These are phyloP conservation scores for Conus betulinus DNA, from an alignment of 1,140 invertebrate genomes.

Conservation along the genomic window DNA sequence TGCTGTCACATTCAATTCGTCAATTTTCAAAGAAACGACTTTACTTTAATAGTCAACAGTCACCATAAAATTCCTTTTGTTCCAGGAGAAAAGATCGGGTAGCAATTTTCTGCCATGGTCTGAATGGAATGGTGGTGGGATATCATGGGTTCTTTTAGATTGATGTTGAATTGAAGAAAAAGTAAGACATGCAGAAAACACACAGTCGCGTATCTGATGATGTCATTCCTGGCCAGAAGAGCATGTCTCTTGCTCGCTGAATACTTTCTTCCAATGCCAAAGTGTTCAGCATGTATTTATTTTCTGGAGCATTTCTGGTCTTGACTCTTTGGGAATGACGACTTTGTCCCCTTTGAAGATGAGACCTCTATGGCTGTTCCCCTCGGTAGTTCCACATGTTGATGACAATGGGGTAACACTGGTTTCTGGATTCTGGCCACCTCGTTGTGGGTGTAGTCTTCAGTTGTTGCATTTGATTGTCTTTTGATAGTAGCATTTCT, in stretches of 20 bases:
- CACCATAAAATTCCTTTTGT: too few species aligned
- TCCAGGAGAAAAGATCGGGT: conserved; percentile 47
- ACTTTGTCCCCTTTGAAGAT: too few species aligned
- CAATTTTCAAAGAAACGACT: too few species aligned
- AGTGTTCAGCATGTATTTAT: conserved; percentile 50
- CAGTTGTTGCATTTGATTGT: neutral
- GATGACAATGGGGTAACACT: neutral
- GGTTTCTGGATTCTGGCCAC: conserved; percentile 28
- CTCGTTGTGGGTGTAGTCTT: conserved; percentile 11
- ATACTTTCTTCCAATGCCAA: conserved; percentile 49
- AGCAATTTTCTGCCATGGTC: conserved; percentile 51
- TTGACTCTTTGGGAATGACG: neutral
- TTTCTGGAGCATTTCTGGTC: conserved; percentile 39
- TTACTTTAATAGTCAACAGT: too few species aligned
- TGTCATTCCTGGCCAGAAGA: conserved; percentile 43
- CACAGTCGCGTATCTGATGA: conserved; percentile 43
- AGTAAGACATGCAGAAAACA: conserved; percentile 40
- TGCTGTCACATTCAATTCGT: too few species aligned
- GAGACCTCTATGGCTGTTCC: neutral
- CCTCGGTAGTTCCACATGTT: conserved; percentile 26
- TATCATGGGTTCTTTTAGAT: conserved; percentile 44
- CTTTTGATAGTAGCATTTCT: conserved; percentile 19
- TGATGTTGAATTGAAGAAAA: conserved; percentile 30
- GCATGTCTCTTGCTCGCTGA: too few species aligned
- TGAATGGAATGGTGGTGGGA: conserved; percentile 43